phyloP scores from a whole-genome alignment of 2,113 vertebrate species.

The Ploceus nigricollis region DNA sequence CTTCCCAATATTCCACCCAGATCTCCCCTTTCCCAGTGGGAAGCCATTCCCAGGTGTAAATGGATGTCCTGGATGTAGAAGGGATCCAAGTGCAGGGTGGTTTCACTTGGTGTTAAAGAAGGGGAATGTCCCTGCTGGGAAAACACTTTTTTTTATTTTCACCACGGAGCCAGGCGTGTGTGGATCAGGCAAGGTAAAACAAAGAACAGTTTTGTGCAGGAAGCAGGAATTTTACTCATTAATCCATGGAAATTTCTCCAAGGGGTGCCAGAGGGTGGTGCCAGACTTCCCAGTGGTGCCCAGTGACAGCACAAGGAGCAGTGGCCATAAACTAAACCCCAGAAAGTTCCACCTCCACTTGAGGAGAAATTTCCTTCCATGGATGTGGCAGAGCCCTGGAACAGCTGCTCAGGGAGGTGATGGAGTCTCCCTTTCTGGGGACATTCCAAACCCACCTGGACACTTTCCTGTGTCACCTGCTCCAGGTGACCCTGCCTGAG shows the following conservation, averaged over 20 bases:
- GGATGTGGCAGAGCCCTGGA: neutral
- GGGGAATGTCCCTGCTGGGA: neutral
- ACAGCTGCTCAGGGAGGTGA: neutral
- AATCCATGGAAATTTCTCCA: neutral
- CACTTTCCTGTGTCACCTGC: neutral
- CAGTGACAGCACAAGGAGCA: neutral
- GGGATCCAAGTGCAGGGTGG: neutral
- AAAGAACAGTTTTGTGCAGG: neutral
- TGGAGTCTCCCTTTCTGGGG: neutral
- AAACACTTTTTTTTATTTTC: neutral
- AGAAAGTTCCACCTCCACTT: accelerated
- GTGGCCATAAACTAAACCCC: neutral
- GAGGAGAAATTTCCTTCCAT: neutral
- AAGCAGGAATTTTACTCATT: neutral
- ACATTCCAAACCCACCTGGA: neutral
- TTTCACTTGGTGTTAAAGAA: neutral
- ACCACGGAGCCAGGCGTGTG: accelerated
- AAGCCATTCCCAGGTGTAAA: neutral
- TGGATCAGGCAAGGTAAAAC: neutral
- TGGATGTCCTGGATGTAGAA: neutral
- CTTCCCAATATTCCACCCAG: too few species aligned
- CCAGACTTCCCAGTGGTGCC: neutral
- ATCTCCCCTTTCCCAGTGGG: neutral
- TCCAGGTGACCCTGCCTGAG: neutral
- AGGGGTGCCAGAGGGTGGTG: neutral